Evolutionary conservation across 1,140 invertebrate genomes (phyloP).

Genomic region (Lutraria rhynchaena): DNA sequence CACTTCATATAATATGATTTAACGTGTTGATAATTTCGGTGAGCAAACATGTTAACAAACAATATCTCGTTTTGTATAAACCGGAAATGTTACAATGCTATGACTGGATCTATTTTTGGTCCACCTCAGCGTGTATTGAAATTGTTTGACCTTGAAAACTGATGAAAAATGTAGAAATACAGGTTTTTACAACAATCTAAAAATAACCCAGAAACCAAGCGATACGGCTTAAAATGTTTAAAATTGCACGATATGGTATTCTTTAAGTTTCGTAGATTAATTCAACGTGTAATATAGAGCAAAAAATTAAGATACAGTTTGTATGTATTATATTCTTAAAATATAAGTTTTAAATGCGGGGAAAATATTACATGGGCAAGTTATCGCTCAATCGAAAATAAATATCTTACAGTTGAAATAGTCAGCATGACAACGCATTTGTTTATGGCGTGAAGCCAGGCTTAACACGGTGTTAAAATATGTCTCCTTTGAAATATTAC

Average conservation of each 20-base stretch:
- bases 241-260: background rate
- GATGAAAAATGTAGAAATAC: constrained; percentile 24
- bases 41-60: too few relatives aligned
- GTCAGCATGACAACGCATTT: too few relatives aligned
- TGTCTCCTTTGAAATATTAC: too few relatives aligned
- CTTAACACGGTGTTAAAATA: too few relatives aligned
- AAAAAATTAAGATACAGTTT: background rate
- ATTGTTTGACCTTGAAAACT: background rate
- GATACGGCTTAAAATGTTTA: background rate
- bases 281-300: background rate
- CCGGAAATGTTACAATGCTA: background rate
- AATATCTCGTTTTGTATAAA: background rate
- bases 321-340: background rate
- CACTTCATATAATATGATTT: too few relatives aligned
- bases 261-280: background rate
- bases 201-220: constrained; percentile 7
- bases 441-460: too few relatives aligned
- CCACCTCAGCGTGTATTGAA: background rate
- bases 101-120: background rate
- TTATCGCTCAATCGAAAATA: background rate
- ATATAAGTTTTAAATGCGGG: background rate
- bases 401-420: background rate
- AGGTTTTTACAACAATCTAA: constrained; percentile 19
- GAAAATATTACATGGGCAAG: background rate
- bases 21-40: too few relatives aligned